A percentile compares a stretch with the other conserved stretches of the same genome.
phyloP scores from a whole-genome alignment of 2,888 invertebrate species.

The Tenodera sinensis region DNA sequence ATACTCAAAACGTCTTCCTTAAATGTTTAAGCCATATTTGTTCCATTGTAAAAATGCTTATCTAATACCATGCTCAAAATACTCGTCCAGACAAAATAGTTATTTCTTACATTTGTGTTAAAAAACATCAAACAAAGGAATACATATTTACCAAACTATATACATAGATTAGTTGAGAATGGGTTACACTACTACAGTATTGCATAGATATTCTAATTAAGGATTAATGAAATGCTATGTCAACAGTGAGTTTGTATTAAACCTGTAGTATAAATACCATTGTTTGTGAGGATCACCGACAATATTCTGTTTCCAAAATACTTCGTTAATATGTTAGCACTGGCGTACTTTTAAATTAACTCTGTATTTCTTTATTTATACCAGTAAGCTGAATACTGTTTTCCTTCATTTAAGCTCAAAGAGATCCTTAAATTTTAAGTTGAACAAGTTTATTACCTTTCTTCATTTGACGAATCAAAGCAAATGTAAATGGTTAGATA shows the following conservation, averaged over 20 bases:
- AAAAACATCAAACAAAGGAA: neutral
- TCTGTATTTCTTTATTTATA: neutral
- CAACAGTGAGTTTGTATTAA: neutral
- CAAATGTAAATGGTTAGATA: neutral
- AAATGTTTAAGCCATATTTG: neutral
- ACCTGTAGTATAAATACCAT: neutral
- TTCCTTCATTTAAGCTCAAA: neutral
- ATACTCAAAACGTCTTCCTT: neutral
- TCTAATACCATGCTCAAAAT: neutral
- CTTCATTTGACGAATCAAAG: neutral
- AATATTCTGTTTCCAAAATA: neutral
- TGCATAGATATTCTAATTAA: neutral
- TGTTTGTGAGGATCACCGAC: neutral
- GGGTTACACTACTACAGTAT: neutral
- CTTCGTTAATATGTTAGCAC: neutral
- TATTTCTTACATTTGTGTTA: slow-evolving; percentile 11
- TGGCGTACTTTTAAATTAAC: neutral
- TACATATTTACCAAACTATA: neutral
- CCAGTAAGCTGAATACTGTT: neutral
- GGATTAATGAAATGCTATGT: neutral
- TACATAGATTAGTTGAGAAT: neutral
- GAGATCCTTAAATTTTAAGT: neutral
- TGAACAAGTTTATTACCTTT: neutral
- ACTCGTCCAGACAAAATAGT: slow-evolving; percentile 15
- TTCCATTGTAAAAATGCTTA: slow-evolving; percentile 4